A percentile compares a stretch with the other conserved stretches of the same genome.
These are phyloP conservation scores for Heloderma charlesbogerti DNA, from an alignment of 2,113 vertebrate species.

Conservation along the genomic window DNA sequence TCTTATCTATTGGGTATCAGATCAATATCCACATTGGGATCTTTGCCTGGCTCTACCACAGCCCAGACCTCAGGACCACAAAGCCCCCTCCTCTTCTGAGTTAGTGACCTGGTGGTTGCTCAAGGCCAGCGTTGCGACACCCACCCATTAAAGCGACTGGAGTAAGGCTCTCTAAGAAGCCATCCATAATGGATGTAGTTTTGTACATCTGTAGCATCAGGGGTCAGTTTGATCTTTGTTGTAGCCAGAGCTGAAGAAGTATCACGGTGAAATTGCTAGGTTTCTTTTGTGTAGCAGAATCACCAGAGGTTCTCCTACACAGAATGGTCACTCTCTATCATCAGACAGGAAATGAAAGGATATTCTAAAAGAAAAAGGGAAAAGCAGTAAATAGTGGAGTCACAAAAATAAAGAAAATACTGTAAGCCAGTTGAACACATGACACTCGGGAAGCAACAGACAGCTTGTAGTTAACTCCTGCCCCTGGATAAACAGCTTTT, in stretches of 20 bases:
- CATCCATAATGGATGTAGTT: not conserved
- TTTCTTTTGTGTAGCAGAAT: not conserved
- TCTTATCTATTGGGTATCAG: not conserved
- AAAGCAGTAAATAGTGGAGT: not conserved
- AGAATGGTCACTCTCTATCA: not conserved
- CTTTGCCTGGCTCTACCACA: not conserved
- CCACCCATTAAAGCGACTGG: not conserved
- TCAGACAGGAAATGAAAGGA: not conserved
- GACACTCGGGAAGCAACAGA: not conserved
- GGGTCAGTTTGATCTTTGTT: not conserved
- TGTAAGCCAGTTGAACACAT: not conserved
- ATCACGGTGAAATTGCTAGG: not conserved
- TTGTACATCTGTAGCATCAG: not conserved
- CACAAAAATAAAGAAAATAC: not conserved
- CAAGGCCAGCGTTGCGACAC: not conserved
- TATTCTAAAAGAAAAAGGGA: conserved; percentile 12
- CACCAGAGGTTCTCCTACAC: not conserved
- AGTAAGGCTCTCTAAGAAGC: not conserved
- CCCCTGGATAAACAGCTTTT: not conserved
- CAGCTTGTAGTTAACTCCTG: not conserved
- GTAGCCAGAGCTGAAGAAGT: not conserved
- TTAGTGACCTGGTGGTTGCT: not conserved
- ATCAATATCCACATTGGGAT: not conserved
- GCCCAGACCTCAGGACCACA: not conserved
- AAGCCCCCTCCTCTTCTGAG: too few species aligned